Evolutionary conservation across 2,888 invertebrate genomes (phyloP).

Genomic region (Epirrita christyi): DNA sequence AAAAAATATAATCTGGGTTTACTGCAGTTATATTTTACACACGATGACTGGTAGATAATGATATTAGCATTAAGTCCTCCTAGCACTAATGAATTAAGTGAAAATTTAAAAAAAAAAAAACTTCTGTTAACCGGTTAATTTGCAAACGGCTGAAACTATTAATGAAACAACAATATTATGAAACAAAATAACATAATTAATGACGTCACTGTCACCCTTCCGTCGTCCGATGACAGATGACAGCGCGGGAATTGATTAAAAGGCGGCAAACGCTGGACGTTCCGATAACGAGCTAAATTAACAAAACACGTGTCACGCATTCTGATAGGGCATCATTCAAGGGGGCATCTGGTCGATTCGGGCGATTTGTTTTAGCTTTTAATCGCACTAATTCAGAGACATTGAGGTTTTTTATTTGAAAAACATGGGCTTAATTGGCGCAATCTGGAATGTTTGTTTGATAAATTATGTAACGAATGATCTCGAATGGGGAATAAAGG

Average conservation of each 20-base stretch:
- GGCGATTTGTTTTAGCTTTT: slow-evolving; percentile 61
- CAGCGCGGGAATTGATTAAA: slow-evolving; percentile 63
- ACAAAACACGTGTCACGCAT: slow-evolving; percentile 67
- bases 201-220: slow-evolving; percentile 42
- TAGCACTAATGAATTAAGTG: no score
- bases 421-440: slow-evolving; percentile 60
- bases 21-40: no score
- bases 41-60: no score
- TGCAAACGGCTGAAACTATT: no score
- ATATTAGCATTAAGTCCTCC: no score
- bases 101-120: no score
- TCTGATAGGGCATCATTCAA: slow-evolving; percentile 28
- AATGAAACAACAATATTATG: no score
- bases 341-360: slow-evolving; percentile 71
- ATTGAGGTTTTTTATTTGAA: slow-evolving; percentile 59
- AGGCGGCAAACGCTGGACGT: slow-evolving; percentile 51
- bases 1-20: no score
- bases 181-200: no score
- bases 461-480: slow-evolving; percentile 41
- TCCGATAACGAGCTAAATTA: slow-evolving; percentile 73
- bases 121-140: no score
- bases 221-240: slow-evolving; percentile 40
- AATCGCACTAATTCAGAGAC: slow-evolving; percentile 69
- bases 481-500: not conserved
- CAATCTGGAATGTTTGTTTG: slow-evolving; percentile 48